A percentile compares a stretch with the other conserved stretches of the same genome.
Evolutionary conservation across 2,888 invertebrate genomes (phyloP).

Genomic region (Limulus polyphemus): DNA sequence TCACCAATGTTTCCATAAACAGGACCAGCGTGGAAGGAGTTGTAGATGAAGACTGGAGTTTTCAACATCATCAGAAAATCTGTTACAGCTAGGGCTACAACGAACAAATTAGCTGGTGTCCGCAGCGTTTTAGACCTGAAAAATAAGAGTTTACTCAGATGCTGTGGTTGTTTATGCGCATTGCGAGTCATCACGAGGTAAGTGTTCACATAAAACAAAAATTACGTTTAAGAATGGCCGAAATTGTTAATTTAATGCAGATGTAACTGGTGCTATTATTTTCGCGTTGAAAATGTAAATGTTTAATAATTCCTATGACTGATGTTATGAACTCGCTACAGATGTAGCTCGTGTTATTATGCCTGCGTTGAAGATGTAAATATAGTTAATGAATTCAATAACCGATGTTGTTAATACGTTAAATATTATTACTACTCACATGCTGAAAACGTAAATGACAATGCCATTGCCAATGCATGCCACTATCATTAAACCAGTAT

Average conservation of each 20-base stretch:
- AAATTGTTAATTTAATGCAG: too few relatives aligned
- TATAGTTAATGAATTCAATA: too few relatives aligned
- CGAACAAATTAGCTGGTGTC: conserved; percentile 59
- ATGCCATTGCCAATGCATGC: conserved; percentile 67
- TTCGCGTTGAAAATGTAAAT: too few relatives aligned
- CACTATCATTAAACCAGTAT: conserved; percentile 53
- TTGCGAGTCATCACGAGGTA: too few relatives aligned
- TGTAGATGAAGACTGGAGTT: conserved; percentile 60
- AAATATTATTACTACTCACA: conserved; percentile 44
- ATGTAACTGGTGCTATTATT: too few relatives aligned
- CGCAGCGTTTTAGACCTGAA: conserved; percentile 54
- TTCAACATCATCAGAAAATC: conserved; percentile 59
- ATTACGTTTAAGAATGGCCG: too few relatives aligned
- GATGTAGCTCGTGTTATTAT: too few relatives aligned
- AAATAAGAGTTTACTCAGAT: conserved; percentile 14
- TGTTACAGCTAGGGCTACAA: conserved; percentile 60
- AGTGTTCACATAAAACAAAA: too few relatives aligned
- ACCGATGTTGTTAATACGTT: too few relatives aligned
- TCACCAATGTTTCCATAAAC: conserved; percentile 57
- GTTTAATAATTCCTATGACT: too few relatives aligned
- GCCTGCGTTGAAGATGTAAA: too few relatives aligned
- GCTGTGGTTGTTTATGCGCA: not conserved
- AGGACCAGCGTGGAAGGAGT: conserved; percentile 57
- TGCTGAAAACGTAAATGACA: conserved; percentile 69
- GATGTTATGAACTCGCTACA: too few relatives aligned